These are phyloP conservation scores for Heliconius hewitsoni DNA, from an alignment of 1,140 invertebrate species.

Conservation along the genomic window DNA sequence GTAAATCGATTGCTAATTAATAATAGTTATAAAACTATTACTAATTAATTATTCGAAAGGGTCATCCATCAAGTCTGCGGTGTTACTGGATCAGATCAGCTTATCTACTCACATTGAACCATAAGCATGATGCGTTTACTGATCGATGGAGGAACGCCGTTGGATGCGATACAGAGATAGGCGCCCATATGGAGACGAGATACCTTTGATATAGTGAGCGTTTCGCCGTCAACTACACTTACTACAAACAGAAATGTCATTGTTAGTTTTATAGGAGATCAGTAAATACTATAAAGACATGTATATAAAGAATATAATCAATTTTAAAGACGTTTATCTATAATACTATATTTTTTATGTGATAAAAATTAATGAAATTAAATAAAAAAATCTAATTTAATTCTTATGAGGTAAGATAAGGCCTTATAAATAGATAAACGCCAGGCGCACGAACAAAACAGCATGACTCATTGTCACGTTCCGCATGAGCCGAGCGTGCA, in stretches of 20 bases:
- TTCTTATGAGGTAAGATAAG: no score
- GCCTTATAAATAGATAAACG: no score
- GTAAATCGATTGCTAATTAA: not conserved
- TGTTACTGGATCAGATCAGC: slow-evolving; percentile 11
- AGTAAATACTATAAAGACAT: not conserved
- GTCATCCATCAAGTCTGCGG: not conserved
- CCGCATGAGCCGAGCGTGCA: no score
- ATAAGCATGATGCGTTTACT: slow-evolving; percentile 66
- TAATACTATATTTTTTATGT: not conserved
- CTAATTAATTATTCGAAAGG: not conserved
- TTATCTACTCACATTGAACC: slow-evolving; percentile 62
- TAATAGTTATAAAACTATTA: not conserved
- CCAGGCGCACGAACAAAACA: no score
- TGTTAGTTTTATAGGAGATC: not conserved
- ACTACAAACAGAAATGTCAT: slow-evolving; percentile 40
- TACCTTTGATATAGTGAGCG: slow-evolving; percentile 61
- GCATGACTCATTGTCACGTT: no score
- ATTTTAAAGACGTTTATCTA: not conserved
- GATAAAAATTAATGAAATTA: no score
- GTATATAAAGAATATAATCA: no score
- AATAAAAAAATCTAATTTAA: no score
- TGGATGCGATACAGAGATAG: slow-evolving; percentile 63
- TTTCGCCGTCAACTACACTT: slow-evolving; percentile 60
- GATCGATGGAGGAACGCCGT: slow-evolving; percentile 63
- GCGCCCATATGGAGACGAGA: slow-evolving; percentile 62